phyloP scores from a whole-genome alignment of 2,888 invertebrate genomes.

The Sesia apiformis region DNA sequence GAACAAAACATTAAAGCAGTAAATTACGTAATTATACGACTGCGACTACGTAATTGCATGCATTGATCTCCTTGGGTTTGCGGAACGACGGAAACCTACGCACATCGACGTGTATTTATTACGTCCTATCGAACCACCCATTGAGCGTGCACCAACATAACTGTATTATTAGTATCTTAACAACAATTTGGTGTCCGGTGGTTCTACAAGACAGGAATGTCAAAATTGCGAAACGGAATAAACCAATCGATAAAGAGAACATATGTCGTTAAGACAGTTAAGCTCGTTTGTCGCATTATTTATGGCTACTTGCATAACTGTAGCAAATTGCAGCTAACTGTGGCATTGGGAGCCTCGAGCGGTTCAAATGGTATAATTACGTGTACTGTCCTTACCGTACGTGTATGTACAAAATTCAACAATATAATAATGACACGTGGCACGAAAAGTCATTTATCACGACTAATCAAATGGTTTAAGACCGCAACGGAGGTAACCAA shows the following conservation, averaged over 20 bases:
- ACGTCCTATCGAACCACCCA: constrained; percentile 19
- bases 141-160: constrained; percentile 16
- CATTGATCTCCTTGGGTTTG: constrained; percentile 63
- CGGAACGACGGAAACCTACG: constrained; percentile 48
- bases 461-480: constrained; percentile 25
- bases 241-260: constrained; percentile 9
- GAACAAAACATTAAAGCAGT: constrained; percentile 5
- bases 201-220: constrained; percentile 14
- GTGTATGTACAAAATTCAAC: constrained; percentile 4
- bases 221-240: constrained; percentile 21
- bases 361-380: constrained; percentile 32
- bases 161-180: constrained; percentile 2
- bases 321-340: constrained; percentile 28
- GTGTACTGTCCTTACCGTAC: constrained; percentile 19
- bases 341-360: constrained; percentile 39
- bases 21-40: constrained; percentile 40
- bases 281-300: constrained; percentile 26
- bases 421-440: constrained; percentile 3
- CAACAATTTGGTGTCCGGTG: constrained; percentile 18
- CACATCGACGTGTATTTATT: constrained; percentile 33
- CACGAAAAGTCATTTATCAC: constrained; percentile 9
- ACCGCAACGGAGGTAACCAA: constrained; percentile 20
- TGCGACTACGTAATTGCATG: constrained; percentile 37
- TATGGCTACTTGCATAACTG: constrained; percentile 38
- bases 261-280: constrained; percentile 7